Evolutionary conservation across 2,888 invertebrate species (phyloP).

Genomic region (Cordilura impudica): DNA sequence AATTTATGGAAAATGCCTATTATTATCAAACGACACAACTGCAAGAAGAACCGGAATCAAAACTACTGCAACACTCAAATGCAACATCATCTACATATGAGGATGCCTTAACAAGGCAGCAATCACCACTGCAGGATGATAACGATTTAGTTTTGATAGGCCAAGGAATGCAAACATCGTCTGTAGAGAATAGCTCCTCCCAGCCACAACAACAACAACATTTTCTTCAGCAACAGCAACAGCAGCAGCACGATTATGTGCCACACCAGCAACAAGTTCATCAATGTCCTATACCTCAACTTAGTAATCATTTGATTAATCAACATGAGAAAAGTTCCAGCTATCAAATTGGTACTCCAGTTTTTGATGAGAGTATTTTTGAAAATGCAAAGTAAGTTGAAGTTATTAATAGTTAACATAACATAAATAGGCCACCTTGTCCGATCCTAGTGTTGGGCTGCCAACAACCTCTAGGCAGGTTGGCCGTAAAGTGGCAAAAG

Average conservation of each 20-base stretch:
- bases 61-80: background rate
- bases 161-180: no score
- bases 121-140: background rate
- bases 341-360: conserved; percentile 72
- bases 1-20: conserved; percentile 4
- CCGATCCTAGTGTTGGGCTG: no score
- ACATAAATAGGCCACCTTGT: no score
- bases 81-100: background rate
- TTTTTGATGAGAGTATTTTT: conserved; percentile 70
- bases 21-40: conserved; percentile 13
- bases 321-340: conserved; percentile 72
- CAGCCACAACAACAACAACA: conserved; percentile 37
- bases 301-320: conserved; percentile 64
- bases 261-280: conserved; percentile 19
- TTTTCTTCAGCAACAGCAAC: conserved; percentile 22
- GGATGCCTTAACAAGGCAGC: background rate
- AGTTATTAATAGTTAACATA: background rate
- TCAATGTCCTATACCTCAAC: conserved; percentile 42
- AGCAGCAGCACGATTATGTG: conserved; percentile 30
- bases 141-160: background rate
- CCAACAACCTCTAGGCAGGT: no score
- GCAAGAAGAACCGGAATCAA: background rate
- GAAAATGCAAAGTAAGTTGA: conserved; percentile 72
- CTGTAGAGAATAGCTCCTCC: no score
- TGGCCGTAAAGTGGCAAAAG: no score